phyloP scores from a whole-genome alignment of 2,797 vertebrate species.

The Prionace glauca region DNA sequence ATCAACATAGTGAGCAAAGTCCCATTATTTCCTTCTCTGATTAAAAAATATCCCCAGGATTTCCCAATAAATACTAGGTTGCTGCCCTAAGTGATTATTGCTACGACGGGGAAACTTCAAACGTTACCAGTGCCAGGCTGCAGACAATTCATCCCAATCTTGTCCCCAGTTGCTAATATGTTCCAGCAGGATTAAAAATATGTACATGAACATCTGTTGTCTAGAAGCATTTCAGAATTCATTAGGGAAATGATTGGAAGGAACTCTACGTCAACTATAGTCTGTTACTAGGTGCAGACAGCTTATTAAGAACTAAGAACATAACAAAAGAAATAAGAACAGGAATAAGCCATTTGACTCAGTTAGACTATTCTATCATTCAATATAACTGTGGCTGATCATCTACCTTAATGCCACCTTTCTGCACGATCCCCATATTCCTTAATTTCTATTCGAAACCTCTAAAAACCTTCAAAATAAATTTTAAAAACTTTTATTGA shows the following conservation, averaged over 20 bases:
- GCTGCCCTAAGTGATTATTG: not conserved
- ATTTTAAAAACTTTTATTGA: not conserved
- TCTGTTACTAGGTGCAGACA: not conserved
- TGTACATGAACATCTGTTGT: conserved; percentile 16
- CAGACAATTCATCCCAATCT: not conserved
- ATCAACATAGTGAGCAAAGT: not conserved
- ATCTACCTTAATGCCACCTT: not conserved
- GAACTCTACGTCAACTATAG: not conserved
- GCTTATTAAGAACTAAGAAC: not conserved
- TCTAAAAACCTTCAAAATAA: too few species aligned
- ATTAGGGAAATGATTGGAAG: not conserved
- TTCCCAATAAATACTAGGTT: not conserved
- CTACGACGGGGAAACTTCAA: not conserved
- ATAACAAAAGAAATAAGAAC: not conserved
- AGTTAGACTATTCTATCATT: not conserved
- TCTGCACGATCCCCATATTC: not conserved
- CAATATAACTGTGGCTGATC: not conserved
- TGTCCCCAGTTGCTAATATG: not conserved
- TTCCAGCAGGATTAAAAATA: conserved; percentile 18
- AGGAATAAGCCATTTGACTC: not conserved
- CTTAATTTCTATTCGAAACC: not conserved
- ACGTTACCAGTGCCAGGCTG: not conserved
- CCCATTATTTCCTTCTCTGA: not conserved
- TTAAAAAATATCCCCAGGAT: not conserved
- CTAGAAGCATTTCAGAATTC: not conserved